Percentiles rank a stretch among this genome's conserved stretches.
Evolutionary conservation across 2,113 vertebrate genomes (phyloP).

Genomic region (Cyanoderma ruficeps): DNA sequence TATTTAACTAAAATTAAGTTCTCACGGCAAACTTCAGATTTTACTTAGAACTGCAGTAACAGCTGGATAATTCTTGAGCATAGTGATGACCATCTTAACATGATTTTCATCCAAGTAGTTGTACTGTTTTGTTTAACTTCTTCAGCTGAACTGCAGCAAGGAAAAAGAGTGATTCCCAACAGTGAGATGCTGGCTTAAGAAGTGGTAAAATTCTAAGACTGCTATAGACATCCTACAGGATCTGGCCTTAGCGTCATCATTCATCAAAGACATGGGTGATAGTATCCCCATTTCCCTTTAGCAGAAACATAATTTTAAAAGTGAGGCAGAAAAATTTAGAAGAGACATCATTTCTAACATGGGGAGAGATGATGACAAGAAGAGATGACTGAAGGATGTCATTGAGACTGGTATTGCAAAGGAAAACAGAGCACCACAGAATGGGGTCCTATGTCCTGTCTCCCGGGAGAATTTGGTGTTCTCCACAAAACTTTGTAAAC

Average conservation of each 20-base stretch:
- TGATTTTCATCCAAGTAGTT: not conserved
- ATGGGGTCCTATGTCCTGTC: rapidly evolving
- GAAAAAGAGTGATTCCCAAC: not conserved
- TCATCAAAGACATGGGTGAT: not conserved
- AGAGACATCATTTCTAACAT: not conserved
- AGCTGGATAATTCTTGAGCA: not conserved
- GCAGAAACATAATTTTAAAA: not conserved
- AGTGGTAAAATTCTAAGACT: not conserved
- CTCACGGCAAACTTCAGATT: not conserved
- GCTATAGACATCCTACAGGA: not conserved
- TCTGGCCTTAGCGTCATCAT: not conserved
- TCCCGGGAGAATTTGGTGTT: not conserved
- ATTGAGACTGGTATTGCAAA: not conserved
- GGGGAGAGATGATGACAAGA: not conserved
- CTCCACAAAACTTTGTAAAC: not conserved
- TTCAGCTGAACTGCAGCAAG: not conserved
- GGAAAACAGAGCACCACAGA: not conserved
- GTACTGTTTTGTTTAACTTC: not conserved
- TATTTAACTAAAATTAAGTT: not conserved
- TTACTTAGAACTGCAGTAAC: not conserved
- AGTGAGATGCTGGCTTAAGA: not conserved
- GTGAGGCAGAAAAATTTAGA: not conserved
- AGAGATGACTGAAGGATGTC: not conserved
- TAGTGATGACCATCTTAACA: not conserved
- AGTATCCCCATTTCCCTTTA: not conserved